phyloP scores from a whole-genome alignment of 2,888 invertebrate species.

The Aporophyla lueneburgensis region DNA sequence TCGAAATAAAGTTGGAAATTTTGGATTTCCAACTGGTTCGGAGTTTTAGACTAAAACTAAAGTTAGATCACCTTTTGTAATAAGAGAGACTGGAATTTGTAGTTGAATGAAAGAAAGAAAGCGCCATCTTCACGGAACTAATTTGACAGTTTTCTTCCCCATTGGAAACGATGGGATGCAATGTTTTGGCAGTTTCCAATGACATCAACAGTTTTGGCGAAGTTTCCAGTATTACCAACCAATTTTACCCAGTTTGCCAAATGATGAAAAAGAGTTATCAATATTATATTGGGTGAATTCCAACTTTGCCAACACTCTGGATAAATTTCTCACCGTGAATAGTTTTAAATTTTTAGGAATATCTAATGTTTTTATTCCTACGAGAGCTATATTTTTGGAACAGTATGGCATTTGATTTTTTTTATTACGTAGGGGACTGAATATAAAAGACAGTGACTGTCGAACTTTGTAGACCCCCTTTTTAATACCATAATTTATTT shows the following conservation, averaged over 20 bases:
- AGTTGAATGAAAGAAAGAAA: no score
- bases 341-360: background rate
- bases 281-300: background rate
- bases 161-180: background rate
- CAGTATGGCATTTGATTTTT: background rate
- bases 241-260: background rate
- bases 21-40: no score
- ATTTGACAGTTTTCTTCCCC: no score
- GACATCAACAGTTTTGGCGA: background rate
- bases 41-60: no score
- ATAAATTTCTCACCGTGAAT: background rate
- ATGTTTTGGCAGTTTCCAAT: background rate
- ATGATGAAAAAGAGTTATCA: background rate
- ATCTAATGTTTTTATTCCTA: background rate
- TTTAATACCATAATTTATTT: constrained; percentile 25
- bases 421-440: background rate
- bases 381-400: constrained; percentile 2
- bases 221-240: background rate
- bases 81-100: no score
- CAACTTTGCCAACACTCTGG: background rate
- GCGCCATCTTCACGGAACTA: no score
- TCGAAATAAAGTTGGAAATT: no score
- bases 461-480: constrained; percentile 13
- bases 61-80: no score
- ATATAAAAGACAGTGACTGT: constrained; percentile 2